A percentile compares a stretch with the other conserved stretches of the same genome.
Conservation (phyloP, 2,797 vertebrate genomes). For the Notoglanidium macrostoma region DNA sequence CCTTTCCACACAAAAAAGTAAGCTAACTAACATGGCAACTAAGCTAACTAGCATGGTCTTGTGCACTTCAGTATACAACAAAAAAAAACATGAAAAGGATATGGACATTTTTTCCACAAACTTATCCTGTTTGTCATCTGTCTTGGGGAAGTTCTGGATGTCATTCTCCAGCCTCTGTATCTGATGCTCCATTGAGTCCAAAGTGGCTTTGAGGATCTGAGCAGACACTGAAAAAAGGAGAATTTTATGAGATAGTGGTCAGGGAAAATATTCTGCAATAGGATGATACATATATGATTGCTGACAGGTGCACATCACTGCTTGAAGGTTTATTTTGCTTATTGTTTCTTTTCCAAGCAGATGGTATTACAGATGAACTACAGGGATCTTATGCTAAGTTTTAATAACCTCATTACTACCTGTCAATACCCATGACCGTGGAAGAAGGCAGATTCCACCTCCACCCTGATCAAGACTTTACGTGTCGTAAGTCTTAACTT, state of each 20-base stretch:
- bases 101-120: conserved; percentile 97
- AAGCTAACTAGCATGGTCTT: not conserved
- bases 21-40: not conserved
- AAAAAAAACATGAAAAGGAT: conserved; percentile 82
- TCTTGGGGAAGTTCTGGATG: conserved; percentile 88
- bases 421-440: not conserved
- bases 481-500: too few species aligned
- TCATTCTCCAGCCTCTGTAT: conserved; percentile 88
- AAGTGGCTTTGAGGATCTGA: conserved; percentile 88
- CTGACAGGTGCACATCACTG: not conserved
- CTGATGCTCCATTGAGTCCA: conserved; percentile 88
- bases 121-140: conserved; percentile 85
- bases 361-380: not conserved
- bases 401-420: not conserved
- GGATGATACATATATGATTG: not conserved
- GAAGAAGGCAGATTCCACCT: not conserved
- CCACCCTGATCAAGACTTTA: too few species aligned
- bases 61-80: not conserved
- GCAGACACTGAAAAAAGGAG: conserved; percentile 83
- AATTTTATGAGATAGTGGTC: not conserved
- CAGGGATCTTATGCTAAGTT: not conserved
- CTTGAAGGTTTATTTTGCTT: not conserved
- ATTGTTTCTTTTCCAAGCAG: not conserved
- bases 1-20: not conserved
- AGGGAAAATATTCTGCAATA: not conserved